Evolutionary conservation across 35 echinoderm and acorn worm species (phyloP), one percentile per base, ranked within the genome.

Genomic region (Eucidaris tribuloides): DNA sequence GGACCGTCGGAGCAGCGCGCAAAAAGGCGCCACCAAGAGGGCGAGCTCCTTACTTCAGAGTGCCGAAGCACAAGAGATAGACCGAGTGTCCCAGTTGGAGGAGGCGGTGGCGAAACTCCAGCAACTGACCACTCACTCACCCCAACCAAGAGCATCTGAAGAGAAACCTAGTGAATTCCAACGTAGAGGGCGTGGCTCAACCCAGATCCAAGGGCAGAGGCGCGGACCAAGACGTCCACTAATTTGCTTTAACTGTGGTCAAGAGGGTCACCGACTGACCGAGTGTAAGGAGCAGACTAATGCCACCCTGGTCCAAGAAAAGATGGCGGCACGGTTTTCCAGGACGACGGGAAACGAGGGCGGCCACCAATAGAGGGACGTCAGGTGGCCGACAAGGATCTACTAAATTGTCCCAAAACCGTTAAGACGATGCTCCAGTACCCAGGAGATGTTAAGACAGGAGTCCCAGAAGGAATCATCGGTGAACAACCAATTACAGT

Each of bases 181-280:
- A n/a, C n/a, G n/a, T n/a, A n/a, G n/a, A n/a, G n/a, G n/a, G n/a
- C n/a, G n/a, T n/a, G n/a, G n/a, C n/a, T n/a, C n/a, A n/a, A n/a
- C n/a, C n/a, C n/a, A n/a, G n/a, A 1, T 23, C 13, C 71, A 5
- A 32, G 71, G 13, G 14, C 5, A 1, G 1, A 43, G 31, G 37
- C 5, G 35, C 3, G 7, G 14, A 3, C 11, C 11, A 2, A 1
- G 22, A 34, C n/a, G 29, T 22, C 34, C 35, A 17, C 25, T 63
- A 14, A 57, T 87, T 38, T 87, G 85, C 58, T 87, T 36, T 30
- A 14, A 65, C 7, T 90, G 80, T 63, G 88, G 88, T 18, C 52
- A 63, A 20, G 38, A 60, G 19, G 63, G 64, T 23, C 87, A 90
- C 46, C 43, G 62, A 28, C 46, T 42, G n/a, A 6, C 27, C 7